Base-by-base conservation (phyloP, 2,888 invertebrate species). In the Acleris laterana region DNA sequence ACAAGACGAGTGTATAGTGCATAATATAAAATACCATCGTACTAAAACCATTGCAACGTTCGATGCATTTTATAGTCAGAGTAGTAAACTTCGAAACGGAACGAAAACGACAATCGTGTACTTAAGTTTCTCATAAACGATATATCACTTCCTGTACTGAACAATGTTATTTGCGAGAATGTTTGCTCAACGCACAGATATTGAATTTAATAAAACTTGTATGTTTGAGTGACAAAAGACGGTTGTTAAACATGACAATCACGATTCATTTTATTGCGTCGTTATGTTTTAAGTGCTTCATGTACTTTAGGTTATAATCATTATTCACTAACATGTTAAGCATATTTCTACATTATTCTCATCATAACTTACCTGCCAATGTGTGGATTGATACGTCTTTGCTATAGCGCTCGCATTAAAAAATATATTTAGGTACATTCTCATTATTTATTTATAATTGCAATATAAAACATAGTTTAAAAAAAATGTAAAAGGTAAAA, bases 31-130 rank as follows among this genome's bases (percentile, higher is more conserved):
- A 66, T 60, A 49, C 55, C 56, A 44, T 51, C 32, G 66, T 38
- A 75, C 75, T 77, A 75, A 80, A 81, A 80, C 78, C 77, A 77
- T 80, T 83, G 84, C 85, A 80, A 69, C 80, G 81, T 88, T 88
- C 88, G 85, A 89, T 90, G 89, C 89, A 89, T 89, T 90, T 91
- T 91, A 90, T 88, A 79, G 85, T 76, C 77, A 61, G 52, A 69
- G 85, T 85, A 81, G 88, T 90, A 90, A 91, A 90, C 82, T 75
- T 78, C 58, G 73, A 68, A 69, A 75, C 72, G 74, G 76, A 70
- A 82, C 84, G 83, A 81, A 82, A 85, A 85, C 85, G 83, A 88
- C 89, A 87, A 88, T 86, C 74, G 68, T 79, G 84, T 82, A 84
- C 85, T 89, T 89, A 87, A 86, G 83, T 79, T 78, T 73, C 83